Evolutionary conservation across 2,113 vertebrate genomes (phyloP).

Genomic region (Carlito syrichta): DNA sequence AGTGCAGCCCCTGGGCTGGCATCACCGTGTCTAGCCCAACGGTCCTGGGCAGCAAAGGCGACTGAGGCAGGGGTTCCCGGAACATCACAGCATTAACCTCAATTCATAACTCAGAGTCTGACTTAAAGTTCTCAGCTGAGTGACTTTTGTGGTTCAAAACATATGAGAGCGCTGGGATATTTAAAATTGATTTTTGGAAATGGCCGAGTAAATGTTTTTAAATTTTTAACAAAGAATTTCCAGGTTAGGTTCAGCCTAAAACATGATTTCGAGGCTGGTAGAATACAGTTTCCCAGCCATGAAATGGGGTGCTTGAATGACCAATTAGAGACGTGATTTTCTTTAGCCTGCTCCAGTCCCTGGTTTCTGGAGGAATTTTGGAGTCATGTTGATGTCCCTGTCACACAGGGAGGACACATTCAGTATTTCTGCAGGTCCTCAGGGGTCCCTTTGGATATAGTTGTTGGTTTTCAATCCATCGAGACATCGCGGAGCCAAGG

Average conservation of each 20-base stretch:
- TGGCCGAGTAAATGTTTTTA: neutral
- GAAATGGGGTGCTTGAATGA: neutral
- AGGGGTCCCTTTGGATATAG: neutral
- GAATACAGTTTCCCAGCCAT: neutral
- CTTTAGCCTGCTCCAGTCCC: neutral
- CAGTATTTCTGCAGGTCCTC: neutral
- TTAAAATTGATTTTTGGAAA: constrained; percentile 42
- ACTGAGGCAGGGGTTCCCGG: neutral
- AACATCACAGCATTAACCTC: neutral
- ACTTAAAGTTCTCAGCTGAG: neutral
- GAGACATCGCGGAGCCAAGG: neutral
- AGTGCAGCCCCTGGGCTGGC: neutral
- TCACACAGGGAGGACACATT: accelerated
- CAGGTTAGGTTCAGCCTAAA: neutral
- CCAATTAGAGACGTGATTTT: neutral
- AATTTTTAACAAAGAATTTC: neutral
- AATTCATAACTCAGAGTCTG: neutral
- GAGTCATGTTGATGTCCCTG: neutral
- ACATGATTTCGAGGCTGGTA: neutral
- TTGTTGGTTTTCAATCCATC: neutral
- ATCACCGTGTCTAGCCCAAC: neutral
- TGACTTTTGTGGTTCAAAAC: constrained; percentile 7
- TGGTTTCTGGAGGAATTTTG: neutral
- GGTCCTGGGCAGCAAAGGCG: neutral
- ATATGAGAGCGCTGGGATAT: neutral